Evolutionary conservation across 2,797 vertebrate species (phyloP), one percentile per base, ranked within the genome.

Genomic region (Xenops minutus): DNA sequence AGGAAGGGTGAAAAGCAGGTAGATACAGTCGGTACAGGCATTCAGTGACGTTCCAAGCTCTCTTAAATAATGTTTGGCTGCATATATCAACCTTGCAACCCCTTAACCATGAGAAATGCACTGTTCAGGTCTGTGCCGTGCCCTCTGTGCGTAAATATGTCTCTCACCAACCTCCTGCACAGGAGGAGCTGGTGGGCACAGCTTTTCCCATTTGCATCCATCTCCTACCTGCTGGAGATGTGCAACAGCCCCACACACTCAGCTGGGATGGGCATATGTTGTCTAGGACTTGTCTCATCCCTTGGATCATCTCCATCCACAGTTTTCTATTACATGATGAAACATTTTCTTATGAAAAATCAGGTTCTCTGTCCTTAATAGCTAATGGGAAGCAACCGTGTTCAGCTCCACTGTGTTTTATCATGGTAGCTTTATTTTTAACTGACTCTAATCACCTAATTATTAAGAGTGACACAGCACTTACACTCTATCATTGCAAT

Each of bases 381-480:
- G 67, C 56, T 56, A 46, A 59, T 55, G 23, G 62, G 79, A 78
- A 83, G 43, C 32, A 74, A 59, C 24, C 1, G 3, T 85, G 63
- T 69, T 76, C 73, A 78, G 39, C 52, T 89, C 59, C 63, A 59
- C 74, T 91, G 66, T 55, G 55, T 90, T 92, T 94, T 88, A 82
- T 52, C 77, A 69, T 2, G 4, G 73, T 93, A 88, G 73, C 55
- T 90, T 95, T 91, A 74, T 69, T 93, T 88, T 93, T 85, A 91
- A 78, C 73, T 86, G 80, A 46, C 73, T 91, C 88, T 96, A 92
- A 96, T 95, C 89, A 90, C 76, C 79, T 77, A 95, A 78, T 96
- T 96, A 95, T 96, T 93, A 93, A 86, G 89, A 96, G 58, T 95
- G 94, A 92, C 95, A 92, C 69, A 88, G 88, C 48, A 90, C 79